Evolutionary conservation across 2,888 invertebrate genomes (phyloP).

Genomic region (Cosmorhoe ocellata): DNA sequence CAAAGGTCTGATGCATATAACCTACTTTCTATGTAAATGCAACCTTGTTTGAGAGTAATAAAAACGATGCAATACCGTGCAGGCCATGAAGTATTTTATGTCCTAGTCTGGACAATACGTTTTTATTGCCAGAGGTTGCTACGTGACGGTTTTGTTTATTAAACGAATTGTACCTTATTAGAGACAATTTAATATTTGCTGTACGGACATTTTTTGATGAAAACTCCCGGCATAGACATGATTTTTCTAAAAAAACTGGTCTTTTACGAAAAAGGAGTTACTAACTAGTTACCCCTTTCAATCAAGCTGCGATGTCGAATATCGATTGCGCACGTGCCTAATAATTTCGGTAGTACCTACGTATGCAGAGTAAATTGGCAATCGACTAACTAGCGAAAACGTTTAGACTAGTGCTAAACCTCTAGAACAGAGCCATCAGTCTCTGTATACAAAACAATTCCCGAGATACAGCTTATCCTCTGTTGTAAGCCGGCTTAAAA

Average conservation of each 20-base stretch:
- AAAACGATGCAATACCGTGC: conserved; percentile 8
- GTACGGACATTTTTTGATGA: no score
- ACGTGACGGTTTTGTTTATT: not conserved
- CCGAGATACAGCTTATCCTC: conserved; percentile 4
- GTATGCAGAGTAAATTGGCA: no score
- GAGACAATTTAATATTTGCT: not conserved
- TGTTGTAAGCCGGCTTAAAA: conserved; percentile 9
- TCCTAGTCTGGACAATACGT: not conserved
- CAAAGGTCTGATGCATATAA: not conserved
- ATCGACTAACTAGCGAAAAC: not conserved
- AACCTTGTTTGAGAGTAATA: not conserved
- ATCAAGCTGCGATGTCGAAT: no score
- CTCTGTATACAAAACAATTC: conserved; percentile 3
- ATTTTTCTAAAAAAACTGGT: no score
- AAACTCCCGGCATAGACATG: no score
- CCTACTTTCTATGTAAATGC: not conserved
- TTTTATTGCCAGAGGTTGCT: conserved; percentile 1
- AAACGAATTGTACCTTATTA: not conserved
- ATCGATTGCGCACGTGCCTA: no score
- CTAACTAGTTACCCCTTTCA: no score
- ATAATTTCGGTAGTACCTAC: no score
- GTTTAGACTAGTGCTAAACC: conserved; percentile 1
- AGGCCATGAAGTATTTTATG: conserved; percentile 4
- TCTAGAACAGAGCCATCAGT: not conserved
- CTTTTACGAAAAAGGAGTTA: no score